A percentile compares a stretch with the other conserved stretches of the same genome.
Evolutionary conservation across 2,797 vertebrate genomes (phyloP).

Genomic region (Tadarida brasiliensis): DNA sequence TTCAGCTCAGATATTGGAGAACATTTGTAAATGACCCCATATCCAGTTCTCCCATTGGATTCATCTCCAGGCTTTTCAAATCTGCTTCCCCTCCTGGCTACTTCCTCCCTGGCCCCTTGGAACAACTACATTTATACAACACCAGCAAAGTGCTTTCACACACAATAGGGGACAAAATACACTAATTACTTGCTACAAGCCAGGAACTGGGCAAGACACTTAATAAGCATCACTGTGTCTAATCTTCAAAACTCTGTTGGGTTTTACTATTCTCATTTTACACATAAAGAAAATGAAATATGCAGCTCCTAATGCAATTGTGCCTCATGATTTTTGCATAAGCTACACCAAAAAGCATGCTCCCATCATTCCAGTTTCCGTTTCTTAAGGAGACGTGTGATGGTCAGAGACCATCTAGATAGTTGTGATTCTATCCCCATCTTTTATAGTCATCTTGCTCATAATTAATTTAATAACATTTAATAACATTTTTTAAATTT

Average conservation of each 20-base stretch:
- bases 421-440: slow-evolving; percentile 6
- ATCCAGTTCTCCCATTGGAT: slow-evolving; percentile 9
- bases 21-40: neutral
- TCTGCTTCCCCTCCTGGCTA: neutral
- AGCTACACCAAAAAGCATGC: neutral
- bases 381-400: slow-evolving; percentile 44
- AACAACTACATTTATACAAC: slow-evolving; percentile 16
- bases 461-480: slow-evolving; percentile 22
- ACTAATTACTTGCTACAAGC: neutral
- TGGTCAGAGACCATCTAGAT: neutral
- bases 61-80: neutral
- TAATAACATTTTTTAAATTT: neutral
- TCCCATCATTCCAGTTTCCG: neutral
- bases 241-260: slow-evolving; percentile 15
- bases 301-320: neutral
- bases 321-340: slow-evolving; percentile 38
- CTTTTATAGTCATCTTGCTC: neutral
- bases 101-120: neutral
- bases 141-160: neutral
- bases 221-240: neutral
- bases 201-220: neutral
- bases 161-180: neutral
- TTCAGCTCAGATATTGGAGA: neutral
- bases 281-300: slow-evolving; percentile 40
- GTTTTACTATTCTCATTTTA: slow-evolving; percentile 33